Base-by-base conservation (phyloP, 2,888 invertebrate genomes). In the Lycophotia porphyrea region DNA sequence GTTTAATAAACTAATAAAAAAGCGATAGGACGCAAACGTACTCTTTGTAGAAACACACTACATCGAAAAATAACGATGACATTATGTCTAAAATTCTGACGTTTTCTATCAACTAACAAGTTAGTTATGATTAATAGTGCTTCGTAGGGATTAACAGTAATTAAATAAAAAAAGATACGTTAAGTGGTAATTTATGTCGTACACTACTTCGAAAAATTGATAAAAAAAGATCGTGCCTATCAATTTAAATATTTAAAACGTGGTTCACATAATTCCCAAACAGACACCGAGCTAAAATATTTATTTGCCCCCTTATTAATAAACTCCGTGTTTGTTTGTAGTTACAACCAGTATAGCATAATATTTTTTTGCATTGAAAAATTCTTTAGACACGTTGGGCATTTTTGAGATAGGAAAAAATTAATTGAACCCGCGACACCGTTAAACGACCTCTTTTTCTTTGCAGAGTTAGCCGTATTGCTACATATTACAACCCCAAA, bases 61-160 rank as follows among this genome's bases (percentile, higher is more conserved):
- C 11, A 21, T 39, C 1, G 11, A 55, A 61, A 81, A 66, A 52
- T 27, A 61, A 49, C 21, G 47, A 80, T 65, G 74, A 64, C 34
- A 42, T 39, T 39, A 47, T 55, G 34, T 34, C n/a, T 2, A 71
- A 61, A 9, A 73, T 77, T 77, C 21, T n/a, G 18, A 27, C 8
- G 55, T 47, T 80, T n/a, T 55, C n/a, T 34, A 18, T 34, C 4
- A n/a, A 47, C 11, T 55, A 31, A 64, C 27, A 49, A 80, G n/a
- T 15, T 31, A 80, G n/a, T 15, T 31, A 42, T 42, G 27, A 80
- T 58, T 49, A 47, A 72, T 52, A 27, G 44, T 49, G 34, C 11
- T 58, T n/a, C 9, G 24, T 21, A 44, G 5, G 44, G 1, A 58
- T 47, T 39, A 36, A 69, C 8, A 2, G 9, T 31, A 27, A 80